Percentiles rank a stretch among this genome's conserved stretches.
These are phyloP conservation scores for Apus apus DNA, from an alignment of 2,113 vertebrate genomes.

Conservation along the genomic window DNA sequence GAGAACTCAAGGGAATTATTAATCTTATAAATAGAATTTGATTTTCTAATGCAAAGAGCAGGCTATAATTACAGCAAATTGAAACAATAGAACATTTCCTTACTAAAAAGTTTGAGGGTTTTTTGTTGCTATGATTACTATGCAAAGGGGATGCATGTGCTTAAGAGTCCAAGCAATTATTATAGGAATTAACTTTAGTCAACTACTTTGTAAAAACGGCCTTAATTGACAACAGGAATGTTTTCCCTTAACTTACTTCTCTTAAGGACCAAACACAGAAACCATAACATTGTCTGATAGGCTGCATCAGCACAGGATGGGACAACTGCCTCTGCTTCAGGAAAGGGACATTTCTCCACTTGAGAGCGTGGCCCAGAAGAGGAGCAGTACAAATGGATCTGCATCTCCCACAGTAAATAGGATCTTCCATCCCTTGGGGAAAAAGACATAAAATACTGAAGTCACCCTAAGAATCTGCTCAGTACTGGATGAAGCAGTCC, in stretches of 20 bases:
- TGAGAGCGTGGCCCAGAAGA: neutral
- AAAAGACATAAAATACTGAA: neutral
- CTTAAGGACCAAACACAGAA: neutral
- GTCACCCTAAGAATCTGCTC: neutral
- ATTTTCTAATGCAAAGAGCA: slow-evolving; percentile 48
- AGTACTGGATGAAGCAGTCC: neutral
- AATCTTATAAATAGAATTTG: neutral
- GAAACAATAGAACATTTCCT: slow-evolving; percentile 49
- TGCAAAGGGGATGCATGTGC: neutral
- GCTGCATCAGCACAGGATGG: neutral
- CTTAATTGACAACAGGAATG: neutral
- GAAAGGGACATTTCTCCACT: neutral
- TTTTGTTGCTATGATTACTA: neutral
- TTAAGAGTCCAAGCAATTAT: neutral
- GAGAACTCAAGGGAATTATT: slow-evolving; percentile 7
- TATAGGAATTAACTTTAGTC: neutral
- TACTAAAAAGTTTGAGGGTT: neutral
- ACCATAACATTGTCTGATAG: neutral
- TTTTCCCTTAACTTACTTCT: neutral
- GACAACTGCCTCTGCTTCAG: neutral
- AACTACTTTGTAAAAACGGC: neutral
- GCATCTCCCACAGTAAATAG: neutral
- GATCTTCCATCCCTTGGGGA: neutral
- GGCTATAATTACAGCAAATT: slow-evolving; percentile 29
- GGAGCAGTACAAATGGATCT: neutral